Base-by-base conservation (phyloP, 1,140 invertebrate genomes). In the Pinna nobilis region DNA sequence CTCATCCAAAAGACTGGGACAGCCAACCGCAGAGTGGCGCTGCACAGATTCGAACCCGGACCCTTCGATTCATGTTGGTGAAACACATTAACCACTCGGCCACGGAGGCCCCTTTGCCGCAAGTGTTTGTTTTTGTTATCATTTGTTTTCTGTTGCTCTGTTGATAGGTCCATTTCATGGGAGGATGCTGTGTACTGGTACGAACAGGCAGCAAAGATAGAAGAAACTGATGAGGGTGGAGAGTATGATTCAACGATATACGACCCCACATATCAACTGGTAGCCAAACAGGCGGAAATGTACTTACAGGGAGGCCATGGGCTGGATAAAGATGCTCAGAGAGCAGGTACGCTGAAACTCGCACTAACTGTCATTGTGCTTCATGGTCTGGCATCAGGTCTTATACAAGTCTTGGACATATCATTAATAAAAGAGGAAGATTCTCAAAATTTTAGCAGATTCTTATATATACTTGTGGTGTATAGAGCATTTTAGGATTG, bases 251-350 rank as follows among this genome's bases (percentile, higher is more conserved):
- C 83, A 32, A 86, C 87, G 18, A 86, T 86, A 76, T 79, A 87
- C 30, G 87, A 88, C 67, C 86, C 86, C 25, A 30, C 76, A 9
- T 91, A 91, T 82, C 79, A 82, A 57, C 81, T 92, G 25, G 67
- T 90, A 65, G 90, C 90, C 23, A 87, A 88, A 47, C 89, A 90
- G 83, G 92, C 91, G 5, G 88, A 90, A 47, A 85, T 92, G 80
- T 91, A 90, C 61, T 69, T 79, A 28, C 66, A 87, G 41, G 91
- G 92, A 23, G 91, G 90, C 0, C 82, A 88, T 82, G 88, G 86
- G 1, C 77, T 91, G 20, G 75, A 88, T 3, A 89, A 89, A 71
- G 87, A 92, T 79, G 86, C 88, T 18, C 79, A 85, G 33, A 85
- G 87, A 86, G 88, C 91, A 51, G 90, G 90, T 91, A 77, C 69